These are phyloP conservation scores for Tachyglossus aculeatus DNA, from an alignment of 2,797 vertebrate species.

Conservation along the genomic window DNA sequence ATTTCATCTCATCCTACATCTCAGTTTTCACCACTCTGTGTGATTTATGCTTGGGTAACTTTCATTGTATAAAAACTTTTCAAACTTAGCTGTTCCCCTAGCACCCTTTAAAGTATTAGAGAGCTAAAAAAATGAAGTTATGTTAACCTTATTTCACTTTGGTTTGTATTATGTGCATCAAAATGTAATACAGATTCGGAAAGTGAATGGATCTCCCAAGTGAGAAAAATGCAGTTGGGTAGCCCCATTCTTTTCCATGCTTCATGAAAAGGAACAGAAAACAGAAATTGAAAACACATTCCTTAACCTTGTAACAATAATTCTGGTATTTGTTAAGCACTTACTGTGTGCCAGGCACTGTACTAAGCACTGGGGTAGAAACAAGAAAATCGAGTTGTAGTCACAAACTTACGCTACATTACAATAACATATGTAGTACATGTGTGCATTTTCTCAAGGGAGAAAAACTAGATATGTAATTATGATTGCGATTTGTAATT, in stretches of 20 bases:
- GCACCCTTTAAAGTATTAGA: slow-evolving; percentile 36
- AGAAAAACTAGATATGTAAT: too few relatives aligned
- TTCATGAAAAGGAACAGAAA: slow-evolving; percentile 58
- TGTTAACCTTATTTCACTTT: slow-evolving; percentile 64
- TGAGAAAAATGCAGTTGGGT: slow-evolving; percentile 57
- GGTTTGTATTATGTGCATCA: slow-evolving; percentile 56
- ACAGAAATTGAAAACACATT: slow-evolving; percentile 44
- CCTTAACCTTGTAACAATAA: slow-evolving; percentile 46
- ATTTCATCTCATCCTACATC: slow-evolving; percentile 69
- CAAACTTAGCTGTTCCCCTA: slow-evolving; percentile 38
- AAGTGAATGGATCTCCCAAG: slow-evolving; percentile 50
- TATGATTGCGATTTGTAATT: too few relatives aligned
- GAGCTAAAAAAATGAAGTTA: slow-evolving; percentile 42
- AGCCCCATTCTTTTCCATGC: slow-evolving; percentile 47
- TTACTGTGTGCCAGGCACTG: too few relatives aligned
- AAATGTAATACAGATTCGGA: slow-evolving; percentile 44
- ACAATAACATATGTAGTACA: too few relatives aligned
- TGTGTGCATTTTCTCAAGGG: too few relatives aligned
- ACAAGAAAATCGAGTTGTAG: too few relatives aligned
- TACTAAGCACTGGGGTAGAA: too few relatives aligned
- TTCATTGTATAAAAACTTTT: slow-evolving; percentile 71
- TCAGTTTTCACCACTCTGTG: slow-evolving; percentile 65
- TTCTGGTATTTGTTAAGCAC: too few relatives aligned
- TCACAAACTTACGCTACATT: too few relatives aligned
- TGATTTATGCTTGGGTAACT: slow-evolving; percentile 71